Evolutionary conservation across 2,797 vertebrate genomes (phyloP), one percentile per base, ranked within the genome.

Genomic region (Nasua narica): DNA sequence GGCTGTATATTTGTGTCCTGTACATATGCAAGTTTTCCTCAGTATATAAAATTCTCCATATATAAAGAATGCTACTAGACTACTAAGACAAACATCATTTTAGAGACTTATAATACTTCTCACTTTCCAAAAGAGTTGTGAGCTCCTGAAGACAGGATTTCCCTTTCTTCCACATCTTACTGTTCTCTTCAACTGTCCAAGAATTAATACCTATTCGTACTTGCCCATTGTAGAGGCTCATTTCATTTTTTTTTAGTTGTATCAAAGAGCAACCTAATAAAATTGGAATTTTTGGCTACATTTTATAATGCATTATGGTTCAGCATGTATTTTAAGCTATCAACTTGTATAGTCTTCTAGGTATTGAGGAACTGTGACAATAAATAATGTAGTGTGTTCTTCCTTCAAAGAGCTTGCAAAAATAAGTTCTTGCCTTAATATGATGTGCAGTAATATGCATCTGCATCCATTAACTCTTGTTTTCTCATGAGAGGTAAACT

Each of bases 321-420:
- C 9, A 23, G 13, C 3, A 58, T 9, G 16, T 65, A 78, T 82
- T 82, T 90, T 90, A 60, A 87, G 60, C 37, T 87, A 91, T 56
- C 52, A 86, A 37, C 19, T 82, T 67, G n/a, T 67, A 48, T 1
- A 70, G 2, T 62, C 52, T 87, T 86, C 18, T 60, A 46, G 21
- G 9, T 58, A 54, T 37, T 79, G 60, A 94, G 15, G 16, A 95
- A 95, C 76, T 84, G 21, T 50, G 43, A 84, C 79, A 60, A 90
- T 93, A 94, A 96, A 87, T 94, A 89, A 91, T 93, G 52, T 18
- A 89, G 9, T 58, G 14, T 52, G 6, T 40, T 67, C n/a, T 88
- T 74, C 3, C 16, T 74, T 91, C 13, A 23, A n/a, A 91, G 23
- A 54, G 46, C 50, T 95, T 52, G 10, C 46, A 18, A 25, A 65